Evolutionary conservation across 2,113 vertebrate genomes (phyloP).

Genomic region (Phoenicopterus ruber): DNA sequence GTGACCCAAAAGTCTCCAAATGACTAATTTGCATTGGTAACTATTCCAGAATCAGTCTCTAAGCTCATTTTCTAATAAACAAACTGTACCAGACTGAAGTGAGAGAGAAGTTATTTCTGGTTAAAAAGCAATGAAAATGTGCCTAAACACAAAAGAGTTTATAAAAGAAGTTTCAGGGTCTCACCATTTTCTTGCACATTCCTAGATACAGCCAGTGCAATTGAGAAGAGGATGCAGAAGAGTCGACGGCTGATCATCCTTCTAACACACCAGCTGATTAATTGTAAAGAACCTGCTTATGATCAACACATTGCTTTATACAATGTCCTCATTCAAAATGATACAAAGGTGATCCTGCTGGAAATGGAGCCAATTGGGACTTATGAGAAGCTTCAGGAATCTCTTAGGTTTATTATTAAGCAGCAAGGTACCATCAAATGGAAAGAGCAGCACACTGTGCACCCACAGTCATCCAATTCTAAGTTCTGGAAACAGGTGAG

Average conservation of each 20-base stretch:
- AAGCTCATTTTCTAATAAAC: background rate
- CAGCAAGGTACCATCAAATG: slow-evolving; percentile 74
- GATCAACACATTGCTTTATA: slow-evolving; percentile 74
- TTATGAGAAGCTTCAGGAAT: slow-evolving; percentile 47
- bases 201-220: slow-evolving; percentile 52
- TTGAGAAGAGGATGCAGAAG: slow-evolving; percentile 66
- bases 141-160: background rate
- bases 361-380: slow-evolving; percentile 58
- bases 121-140: background rate
- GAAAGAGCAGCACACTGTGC: slow-evolving; percentile 31
- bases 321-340: slow-evolving; percentile 62
- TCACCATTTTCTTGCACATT: background rate
- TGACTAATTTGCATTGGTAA: background rate
- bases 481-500: slow-evolving; percentile 78
- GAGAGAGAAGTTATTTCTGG: background rate
- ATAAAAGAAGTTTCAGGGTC: background rate
- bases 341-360: slow-evolving; percentile 71
- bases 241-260: slow-evolving; percentile 73
- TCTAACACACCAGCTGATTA: slow-evolving; percentile 25
- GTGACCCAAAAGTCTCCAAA: background rate
- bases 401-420: slow-evolving; percentile 69
- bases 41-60: background rate
- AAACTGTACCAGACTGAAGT: background rate
- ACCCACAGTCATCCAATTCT: slow-evolving; percentile 38
- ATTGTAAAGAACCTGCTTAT: slow-evolving; percentile 38